Conservation (phyloP, 1,140 invertebrate genomes). For the Tetragnatha versicolor region DNA sequence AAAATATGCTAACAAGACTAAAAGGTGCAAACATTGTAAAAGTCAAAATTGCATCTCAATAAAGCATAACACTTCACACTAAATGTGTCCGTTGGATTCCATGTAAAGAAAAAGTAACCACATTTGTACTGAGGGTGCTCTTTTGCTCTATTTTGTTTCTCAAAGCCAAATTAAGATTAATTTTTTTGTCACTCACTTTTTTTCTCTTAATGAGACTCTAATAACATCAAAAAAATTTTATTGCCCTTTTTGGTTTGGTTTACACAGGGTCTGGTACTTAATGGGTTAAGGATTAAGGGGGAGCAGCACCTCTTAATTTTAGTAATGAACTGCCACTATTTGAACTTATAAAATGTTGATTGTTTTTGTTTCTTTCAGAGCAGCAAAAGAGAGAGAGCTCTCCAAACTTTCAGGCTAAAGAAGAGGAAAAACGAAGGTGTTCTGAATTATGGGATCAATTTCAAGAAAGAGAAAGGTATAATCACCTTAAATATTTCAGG, state of each 20-base stretch:
- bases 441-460: constrained; percentile 39
- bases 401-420: constrained; percentile 25
- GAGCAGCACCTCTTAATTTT: background rate
- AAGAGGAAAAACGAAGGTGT: constrained; percentile 29
- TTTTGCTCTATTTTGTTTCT: too few relatives aligned
- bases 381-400: constrained; percentile 43
- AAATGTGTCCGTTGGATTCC: too few relatives aligned
- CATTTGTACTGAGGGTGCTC: too few relatives aligned
- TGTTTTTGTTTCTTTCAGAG: background rate
- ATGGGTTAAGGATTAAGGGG: background rate
- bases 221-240: background rate
- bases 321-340: background rate
- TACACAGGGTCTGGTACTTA: background rate
- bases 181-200: too few relatives aligned
- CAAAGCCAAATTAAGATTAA: too few relatives aligned
- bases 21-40: too few relatives aligned
- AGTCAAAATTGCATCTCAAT: too few relatives aligned
- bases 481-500: background rate
- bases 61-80: too few relatives aligned
- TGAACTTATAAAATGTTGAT: background rate
- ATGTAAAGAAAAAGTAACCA: too few relatives aligned
- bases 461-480: constrained; percentile 38
- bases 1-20: too few relatives aligned
- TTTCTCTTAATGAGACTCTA: background rate
- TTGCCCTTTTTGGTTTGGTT: background rate